phyloP scores from a whole-genome alignment of 2,888 invertebrate genomes.

The Drosophila ustulata region DNA sequence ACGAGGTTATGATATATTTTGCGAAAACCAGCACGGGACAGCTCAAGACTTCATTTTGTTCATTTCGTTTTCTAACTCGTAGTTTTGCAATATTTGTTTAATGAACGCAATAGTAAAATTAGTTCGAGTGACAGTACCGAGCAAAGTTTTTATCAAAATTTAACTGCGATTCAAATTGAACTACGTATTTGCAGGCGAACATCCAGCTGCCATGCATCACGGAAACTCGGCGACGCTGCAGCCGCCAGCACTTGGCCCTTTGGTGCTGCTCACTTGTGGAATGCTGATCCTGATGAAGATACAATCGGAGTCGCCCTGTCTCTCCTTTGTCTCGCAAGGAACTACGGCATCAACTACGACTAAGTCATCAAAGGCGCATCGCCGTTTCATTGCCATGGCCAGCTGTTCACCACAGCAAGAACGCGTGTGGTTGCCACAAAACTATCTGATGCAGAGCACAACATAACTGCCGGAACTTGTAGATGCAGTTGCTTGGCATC shows the following conservation, averaged over 20 bases:
- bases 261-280: constrained; percentile 76
- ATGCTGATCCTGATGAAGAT: constrained; percentile 62
- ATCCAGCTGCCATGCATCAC: constrained; percentile 94
- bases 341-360: constrained; percentile 12
- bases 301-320: constrained; percentile 8
- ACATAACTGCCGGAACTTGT: constrained; percentile 56
- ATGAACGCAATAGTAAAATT: background rate
- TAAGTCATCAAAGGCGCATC: background rate
- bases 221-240: constrained; percentile 85
- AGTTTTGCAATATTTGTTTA: background rate
- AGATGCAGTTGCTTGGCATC: background rate
- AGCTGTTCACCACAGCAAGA: constrained; percentile 7
- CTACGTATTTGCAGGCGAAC: constrained; percentile 88
- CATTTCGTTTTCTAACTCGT: background rate
- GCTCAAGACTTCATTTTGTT: background rate
- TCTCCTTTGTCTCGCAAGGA: constrained; percentile 9
- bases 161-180: background rate
- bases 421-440: background rate
- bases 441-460: constrained; percentile 15
- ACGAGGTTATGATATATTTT: background rate
- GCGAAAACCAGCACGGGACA: background rate
- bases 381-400: background rate
- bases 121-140: background rate
- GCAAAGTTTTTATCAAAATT: background rate
- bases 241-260: constrained; percentile 69